A percentile compares a stretch with the other conserved stretches of the same genome.
Evolutionary conservation across 2,888 invertebrate genomes (phyloP).

Genomic region (Apotomis capreana): DNA sequence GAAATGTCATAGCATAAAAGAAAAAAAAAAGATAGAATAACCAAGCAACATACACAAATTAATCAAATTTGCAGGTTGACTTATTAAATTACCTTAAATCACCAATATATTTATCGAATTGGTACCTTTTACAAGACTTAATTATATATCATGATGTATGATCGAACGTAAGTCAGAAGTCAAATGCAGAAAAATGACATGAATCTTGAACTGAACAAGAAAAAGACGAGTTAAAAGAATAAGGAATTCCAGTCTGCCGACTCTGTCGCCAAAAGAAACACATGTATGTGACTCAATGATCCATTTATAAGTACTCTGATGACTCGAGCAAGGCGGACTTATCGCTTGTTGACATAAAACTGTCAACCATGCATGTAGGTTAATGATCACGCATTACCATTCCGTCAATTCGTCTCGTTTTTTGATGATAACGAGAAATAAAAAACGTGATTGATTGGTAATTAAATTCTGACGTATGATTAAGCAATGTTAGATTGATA

Average conservation of each 20-base stretch:
- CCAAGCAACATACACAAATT: too few relatives aligned
- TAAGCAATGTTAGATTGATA: not conserved
- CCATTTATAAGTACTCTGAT: slow-evolving; percentile 22
- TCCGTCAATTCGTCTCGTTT: slow-evolving; percentile 3
- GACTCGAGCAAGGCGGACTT: slow-evolving; percentile 14
- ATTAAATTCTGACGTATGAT: not conserved
- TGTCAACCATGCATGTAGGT: slow-evolving; percentile 27
- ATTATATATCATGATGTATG: too few relatives aligned
- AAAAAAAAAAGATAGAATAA: too few relatives aligned
- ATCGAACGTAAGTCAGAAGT: too few relatives aligned
- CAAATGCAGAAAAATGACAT: too few relatives aligned
- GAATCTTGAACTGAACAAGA: too few relatives aligned
- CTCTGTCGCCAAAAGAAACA: slow-evolving; percentile 14
- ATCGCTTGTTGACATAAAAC: slow-evolving; percentile 30
- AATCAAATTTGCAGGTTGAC: too few relatives aligned
- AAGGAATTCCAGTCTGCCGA: not conserved
- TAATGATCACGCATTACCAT: slow-evolving; percentile 17
- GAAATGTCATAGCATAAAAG: too few relatives aligned
- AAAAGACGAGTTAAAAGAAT: not conserved
- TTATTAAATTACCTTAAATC: too few relatives aligned
- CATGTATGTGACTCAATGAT: slow-evolving; percentile 34
- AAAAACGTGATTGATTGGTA: slow-evolving; percentile 16
- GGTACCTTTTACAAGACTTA: too few relatives aligned
- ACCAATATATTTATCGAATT: too few relatives aligned
- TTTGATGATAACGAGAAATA: slow-evolving; percentile 19